Conservation (phyloP, 2,797 vertebrate genomes). For the Leontocebus nigricollis region DNA sequence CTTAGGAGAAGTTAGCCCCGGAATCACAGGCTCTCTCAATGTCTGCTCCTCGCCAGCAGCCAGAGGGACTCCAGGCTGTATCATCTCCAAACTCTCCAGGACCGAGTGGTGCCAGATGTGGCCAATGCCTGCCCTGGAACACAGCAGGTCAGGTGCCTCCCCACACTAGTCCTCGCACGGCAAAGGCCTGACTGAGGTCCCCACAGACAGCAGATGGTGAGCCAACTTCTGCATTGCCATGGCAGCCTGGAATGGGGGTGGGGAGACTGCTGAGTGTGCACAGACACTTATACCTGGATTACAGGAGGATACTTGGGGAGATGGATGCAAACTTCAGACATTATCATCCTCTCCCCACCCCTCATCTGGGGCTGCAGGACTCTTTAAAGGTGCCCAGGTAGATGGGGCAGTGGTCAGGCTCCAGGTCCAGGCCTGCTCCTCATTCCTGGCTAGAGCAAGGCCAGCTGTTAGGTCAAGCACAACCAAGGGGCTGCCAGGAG, state of each 20-base stretch:
- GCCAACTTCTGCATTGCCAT: conserved; percentile 72
- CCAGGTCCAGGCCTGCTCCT: not conserved
- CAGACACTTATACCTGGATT: conserved; percentile 12
- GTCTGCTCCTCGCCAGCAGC: not conserved
- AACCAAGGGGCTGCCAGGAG: not conserved
- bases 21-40: not conserved
- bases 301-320: not conserved
- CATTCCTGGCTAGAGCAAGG: not conserved
- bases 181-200: conserved; percentile 65
- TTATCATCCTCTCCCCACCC: not conserved
- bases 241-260: conserved; percentile 46
- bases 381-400: not conserved
- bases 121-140: conserved; percentile 3
- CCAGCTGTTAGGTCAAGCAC: not conserved
- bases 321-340: not conserved
- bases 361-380: not conserved
- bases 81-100: not conserved
- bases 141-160: not conserved
- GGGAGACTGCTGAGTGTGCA: not conserved
- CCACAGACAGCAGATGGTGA: conserved; percentile 72
- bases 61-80: not conserved
- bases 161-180: conserved; percentile 28
- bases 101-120: conserved; percentile 53
- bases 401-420: not conserved
- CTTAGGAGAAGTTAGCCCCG: not conserved